A percentile compares a stretch with the other conserved stretches of the same genome.
Conservation (phyloP, 2,888 invertebrate genomes). For the Stenodera caucasica region DNA sequence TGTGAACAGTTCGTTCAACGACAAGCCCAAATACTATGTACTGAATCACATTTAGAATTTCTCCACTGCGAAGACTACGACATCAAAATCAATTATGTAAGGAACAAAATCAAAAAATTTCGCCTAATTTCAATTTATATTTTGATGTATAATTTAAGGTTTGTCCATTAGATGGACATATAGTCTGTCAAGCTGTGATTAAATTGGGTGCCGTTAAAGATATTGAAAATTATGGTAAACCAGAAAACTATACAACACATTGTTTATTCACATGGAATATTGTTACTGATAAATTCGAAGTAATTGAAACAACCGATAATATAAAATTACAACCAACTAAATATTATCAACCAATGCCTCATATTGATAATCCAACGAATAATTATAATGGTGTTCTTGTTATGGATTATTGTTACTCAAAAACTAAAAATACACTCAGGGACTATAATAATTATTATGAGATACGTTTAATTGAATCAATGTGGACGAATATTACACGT, state of each 20-base stretch:
- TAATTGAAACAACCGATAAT: conserved; percentile 47
- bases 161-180: conserved; percentile 54
- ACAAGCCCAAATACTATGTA: conserved; percentile 53
- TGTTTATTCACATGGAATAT: conserved; percentile 55
- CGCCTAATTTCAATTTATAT: too few species aligned
- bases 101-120: too few species aligned
- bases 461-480: conserved; percentile 37
- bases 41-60: conserved; percentile 51
- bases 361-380: conserved; percentile 38
- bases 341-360: conserved; percentile 38
- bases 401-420: conserved; percentile 45
- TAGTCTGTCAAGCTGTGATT: conserved; percentile 54
- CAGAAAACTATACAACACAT: conserved; percentile 47
- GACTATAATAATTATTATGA: conserved; percentile 51
- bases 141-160: too few species aligned
- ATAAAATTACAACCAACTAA: conserved; percentile 44
- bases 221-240: conserved; percentile 41
- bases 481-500: conserved; percentile 12
- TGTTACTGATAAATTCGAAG: conserved; percentile 49
- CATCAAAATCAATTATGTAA: conserved; percentile 54
- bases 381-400: conserved; percentile 46
- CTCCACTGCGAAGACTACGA: conserved; percentile 56
- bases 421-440: conserved; percentile 49
- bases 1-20: conserved; percentile 56
- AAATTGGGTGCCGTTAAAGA: conserved; percentile 51